These are phyloP conservation scores for Cerastoderma edule DNA, from an alignment of 2,888 invertebrate genomes.

Conservation along the genomic window DNA sequence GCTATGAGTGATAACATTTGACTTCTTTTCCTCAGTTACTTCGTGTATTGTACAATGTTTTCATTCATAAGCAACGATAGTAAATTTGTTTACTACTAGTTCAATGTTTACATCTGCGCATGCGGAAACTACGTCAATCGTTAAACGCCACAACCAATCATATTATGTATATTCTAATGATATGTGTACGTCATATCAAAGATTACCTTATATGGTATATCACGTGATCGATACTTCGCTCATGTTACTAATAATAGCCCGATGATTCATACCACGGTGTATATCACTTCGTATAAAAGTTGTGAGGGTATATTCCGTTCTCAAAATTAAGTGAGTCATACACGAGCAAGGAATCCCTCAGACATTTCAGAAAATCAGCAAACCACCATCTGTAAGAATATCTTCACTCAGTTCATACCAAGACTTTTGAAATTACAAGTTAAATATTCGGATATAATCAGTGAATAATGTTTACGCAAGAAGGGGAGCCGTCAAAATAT, in stretches of 20 bases:
- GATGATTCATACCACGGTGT: conserved; percentile 50
- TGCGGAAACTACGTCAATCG: conserved; percentile 43
- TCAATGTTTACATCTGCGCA: conserved; percentile 46
- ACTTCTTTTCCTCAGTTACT: too few species aligned
- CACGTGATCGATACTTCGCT: conserved; percentile 54
- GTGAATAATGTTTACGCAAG: conserved; percentile 56
- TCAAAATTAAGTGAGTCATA: conserved; percentile 58
- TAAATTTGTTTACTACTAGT: conserved; percentile 58
- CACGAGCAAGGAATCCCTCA: conserved; percentile 36
- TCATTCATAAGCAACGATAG: conserved; percentile 20
- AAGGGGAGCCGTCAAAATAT: conserved; percentile 77
- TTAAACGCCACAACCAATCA: conserved; percentile 45
- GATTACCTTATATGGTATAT: conserved; percentile 60
- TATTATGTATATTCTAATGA: conserved; percentile 42
- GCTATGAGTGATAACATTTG: too few species aligned
- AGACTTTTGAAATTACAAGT: background rate
- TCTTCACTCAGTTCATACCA: background rate
- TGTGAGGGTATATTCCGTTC: conserved; percentile 57
- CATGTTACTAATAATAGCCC: conserved; percentile 55
- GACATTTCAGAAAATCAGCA: background rate
- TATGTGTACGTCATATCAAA: conserved; percentile 49
- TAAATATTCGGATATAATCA: conserved; percentile 29
- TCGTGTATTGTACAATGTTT: too few species aligned
- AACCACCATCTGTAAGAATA: conserved; percentile 1
- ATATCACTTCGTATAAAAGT: conserved; percentile 59